Base-by-base conservation (phyloP, 2,888 invertebrate species). In the Bugula neritina region DNA sequence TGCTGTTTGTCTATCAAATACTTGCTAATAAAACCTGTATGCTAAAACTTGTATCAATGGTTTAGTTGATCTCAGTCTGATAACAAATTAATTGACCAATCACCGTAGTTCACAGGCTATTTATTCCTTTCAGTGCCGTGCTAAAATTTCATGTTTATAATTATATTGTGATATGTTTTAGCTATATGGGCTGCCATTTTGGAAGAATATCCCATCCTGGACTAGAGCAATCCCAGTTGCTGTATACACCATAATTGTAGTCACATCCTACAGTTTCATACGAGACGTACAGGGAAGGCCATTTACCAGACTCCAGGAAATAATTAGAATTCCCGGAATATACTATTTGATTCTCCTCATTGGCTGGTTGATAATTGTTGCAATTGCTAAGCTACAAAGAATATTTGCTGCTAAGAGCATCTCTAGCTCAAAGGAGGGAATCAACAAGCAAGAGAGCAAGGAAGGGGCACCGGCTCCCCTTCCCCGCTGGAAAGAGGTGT, bases 191-290 rank as follows among this genome's bases (percentile, higher is more conserved):
- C 69, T 76, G 52, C 74, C 74, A 13, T 74, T 76, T 35, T 76
- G 76, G 76, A 63, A 57, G 25, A 58, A 73, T 43, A 72, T 76
- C 2, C 76, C 74, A 27, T 35, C 54, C 13, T 72, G 70, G 57
- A 57, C 72, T 31, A 71, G 74, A 17, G 69, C 71, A 17, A 52
- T 75, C n/a, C 76, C 76, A 17, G 35, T 73, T 27, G 35, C 69
- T 5, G 25, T 73, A 27, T 73, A 73, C 69, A 54, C 72, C 21
- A 75, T 69, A 17, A 54, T 75, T 3, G 71, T 63, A 21, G 31
- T 76, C 0, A 72, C 71, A 35, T 58, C 71, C 54, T 76, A 75
- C 74, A 74, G 74, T 63, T 74, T 73, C 72, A 74, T 76, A 25
- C 75, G 74, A 27, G 75, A 76, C 55, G 58, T 21, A 13, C 13